phyloP scores from a whole-genome alignment of 2,113 vertebrate genomes.

The Mobula birostris region DNA sequence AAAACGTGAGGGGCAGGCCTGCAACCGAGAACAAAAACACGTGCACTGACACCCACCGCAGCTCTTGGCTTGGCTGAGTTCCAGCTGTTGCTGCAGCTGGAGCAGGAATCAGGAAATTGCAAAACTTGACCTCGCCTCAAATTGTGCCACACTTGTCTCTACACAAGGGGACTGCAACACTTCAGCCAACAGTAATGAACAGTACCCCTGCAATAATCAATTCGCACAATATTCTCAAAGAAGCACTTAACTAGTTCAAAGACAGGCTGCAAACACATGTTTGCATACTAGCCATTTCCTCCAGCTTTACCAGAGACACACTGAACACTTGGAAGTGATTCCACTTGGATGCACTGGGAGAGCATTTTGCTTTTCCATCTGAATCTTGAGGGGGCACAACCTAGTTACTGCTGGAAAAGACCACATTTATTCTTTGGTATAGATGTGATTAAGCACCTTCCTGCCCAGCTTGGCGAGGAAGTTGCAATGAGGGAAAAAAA shows the following conservation, averaged over 20 bases:
- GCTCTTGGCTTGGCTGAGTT: background rate
- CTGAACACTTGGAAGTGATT: background rate
- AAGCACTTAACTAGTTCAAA: background rate
- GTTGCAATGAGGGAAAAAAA: background rate
- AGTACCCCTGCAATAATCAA: background rate
- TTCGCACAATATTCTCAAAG: constrained; percentile 11
- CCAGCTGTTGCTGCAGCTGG: background rate
- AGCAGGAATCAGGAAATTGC: background rate
- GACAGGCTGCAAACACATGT: background rate
- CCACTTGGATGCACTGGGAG: background rate
- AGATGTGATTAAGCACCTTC: background rate
- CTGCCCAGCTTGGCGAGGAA: background rate
- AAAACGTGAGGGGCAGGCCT: no score
- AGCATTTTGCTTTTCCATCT: background rate
- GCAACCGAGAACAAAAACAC: no score
- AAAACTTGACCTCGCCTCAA: background rate
- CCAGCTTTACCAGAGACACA: background rate
- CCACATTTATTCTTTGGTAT: background rate
- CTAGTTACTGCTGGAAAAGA: background rate
- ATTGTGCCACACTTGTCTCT: background rate
- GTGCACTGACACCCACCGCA: no score
- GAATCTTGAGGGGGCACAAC: no score
- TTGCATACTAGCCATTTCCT: background rate
- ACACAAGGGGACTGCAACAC: background rate
- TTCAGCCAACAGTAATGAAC: background rate